Percentiles rank a stretch among this genome's conserved stretches.
These are phyloP conservation scores for Bagarius yarrelli DNA, from an alignment of 2,113 vertebrate genomes.

Conservation along the genomic window DNA sequence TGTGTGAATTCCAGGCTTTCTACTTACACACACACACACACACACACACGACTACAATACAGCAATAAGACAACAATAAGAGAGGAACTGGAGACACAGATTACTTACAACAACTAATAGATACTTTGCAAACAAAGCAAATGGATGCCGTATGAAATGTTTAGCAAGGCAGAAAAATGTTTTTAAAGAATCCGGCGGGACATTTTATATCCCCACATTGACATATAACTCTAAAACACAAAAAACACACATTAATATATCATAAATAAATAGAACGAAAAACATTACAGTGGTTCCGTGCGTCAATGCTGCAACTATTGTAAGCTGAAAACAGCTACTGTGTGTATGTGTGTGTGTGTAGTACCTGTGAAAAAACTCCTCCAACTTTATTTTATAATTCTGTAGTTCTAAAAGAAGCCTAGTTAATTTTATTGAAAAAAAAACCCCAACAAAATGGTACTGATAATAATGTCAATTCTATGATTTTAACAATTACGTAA, in stretches of 20 bases:
- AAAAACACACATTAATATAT: neutral
- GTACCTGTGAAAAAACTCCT: no score
- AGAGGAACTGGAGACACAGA: neutral
- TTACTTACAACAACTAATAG: constrained; percentile 1
- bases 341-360: neutral
- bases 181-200: neutral
- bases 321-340: neutral
- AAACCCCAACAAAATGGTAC: no score
- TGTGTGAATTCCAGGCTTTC: constrained; percentile 19
- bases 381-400: no score
- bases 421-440: no score
- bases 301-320: neutral
- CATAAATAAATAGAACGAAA: no score
- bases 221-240: no score
- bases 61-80: constrained; percentile 20
- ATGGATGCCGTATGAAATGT: neutral
- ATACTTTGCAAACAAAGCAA: constrained; percentile 23
- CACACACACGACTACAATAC: constrained; percentile 18
- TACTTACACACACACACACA: constrained; percentile 23
- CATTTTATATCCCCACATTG: neutral
- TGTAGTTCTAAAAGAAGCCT: no score
- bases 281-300: no score
- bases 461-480: no score
- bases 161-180: neutral
- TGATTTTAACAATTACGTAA: no score